Base-by-base conservation (phyloP, 2,113 vertebrate species). In the Sander lucioperca region DNA sequence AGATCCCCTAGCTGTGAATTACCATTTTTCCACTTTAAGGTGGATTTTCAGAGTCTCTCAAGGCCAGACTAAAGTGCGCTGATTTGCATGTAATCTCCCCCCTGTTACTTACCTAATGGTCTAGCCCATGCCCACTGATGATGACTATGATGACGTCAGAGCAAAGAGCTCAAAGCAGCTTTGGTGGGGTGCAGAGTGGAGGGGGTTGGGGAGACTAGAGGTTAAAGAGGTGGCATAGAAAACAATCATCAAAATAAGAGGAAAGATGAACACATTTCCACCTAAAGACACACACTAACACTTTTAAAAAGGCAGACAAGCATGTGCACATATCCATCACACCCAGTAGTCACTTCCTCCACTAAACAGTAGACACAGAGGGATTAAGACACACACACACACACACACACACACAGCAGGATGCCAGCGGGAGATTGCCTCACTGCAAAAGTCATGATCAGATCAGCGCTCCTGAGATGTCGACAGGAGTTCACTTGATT, bases 131-230 rank as follows among this genome's bases (percentile, higher is more conserved):
- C 84, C 76, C 45, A 79, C 88, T 89, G 89, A 90, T 87, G 85
- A 88, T 83, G 86, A 83, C 85, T 83, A 25, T 56, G 47, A 69
- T 94, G 91, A 95, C 93, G 91, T 92, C 89, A 93, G 70, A 83
- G 91, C 79, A 84, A 89, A 91, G 54, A 90, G 90, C 88, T 93
- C 86, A 94, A 88, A 89, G 88, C 90, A 43, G 92, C 93, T 94
- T 93, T 94, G 80, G 83, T 33, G 73, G 76, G 77, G 61, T 71
- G 85, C 80, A 79, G 80, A 68, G 82, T 39, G 76, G 77, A 50
- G 70, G 54, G 72, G 78, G 76, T 16, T 14, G 66, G 70, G 63
- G 68, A 53, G n/a, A 77, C 56, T 33, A 64, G 63, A 77, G 80
- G 86, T 91, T 85, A 86, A 82, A 77, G 77, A 90, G 74, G 62